Base-by-base conservation (phyloP, 2,888 invertebrate genomes). In the Teleiodes luculella region DNA sequence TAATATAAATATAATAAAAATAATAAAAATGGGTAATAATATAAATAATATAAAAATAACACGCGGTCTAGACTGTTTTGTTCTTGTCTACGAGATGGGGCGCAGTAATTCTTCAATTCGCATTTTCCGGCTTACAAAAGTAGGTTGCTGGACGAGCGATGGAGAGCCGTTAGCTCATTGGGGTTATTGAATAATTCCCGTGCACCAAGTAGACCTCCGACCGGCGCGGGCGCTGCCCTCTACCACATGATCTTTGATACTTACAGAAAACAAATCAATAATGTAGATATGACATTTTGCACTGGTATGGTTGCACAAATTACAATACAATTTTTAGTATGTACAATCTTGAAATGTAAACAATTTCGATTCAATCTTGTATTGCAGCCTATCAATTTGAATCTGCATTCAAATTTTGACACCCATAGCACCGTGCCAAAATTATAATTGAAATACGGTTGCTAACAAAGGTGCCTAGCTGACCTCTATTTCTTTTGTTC, bases 141-240 rank as follows among this genome's bases (percentile, higher is more conserved):
- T 86, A 86, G 86, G 85, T 83, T 86, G 84, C 73, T 76, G 76
- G 74, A 76, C 74, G 77, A 75, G 78, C 78, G 81, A 84, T 83
- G 75, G 85, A 80, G 86, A 84, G 83, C 84, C 86, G 86, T 86
- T 84, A 83, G 77, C 81, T 78, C 81, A 83, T 86, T 86, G 84
- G 75, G 75, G 78, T 87, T 85, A 89, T 89, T 88, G 86, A 83
- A 89, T 89, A 86, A 88, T 87, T 86, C 83, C 77, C 76, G 65
- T 66, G 64, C n/a, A n/a, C n/a, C n/a, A n/a, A n/a, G n/a, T n/a
- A n/a, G n/a, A n/a, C n/a, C n/a, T n/a, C n/a, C n/a, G n/a, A n/a
- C 64, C 61, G 64, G 65, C 61, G 59, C 59, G 53, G 67, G 72
- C 72, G 65, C 71, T 64, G 68, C 65, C 65, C 66, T 58, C 63